Evolutionary conservation across 1,140 invertebrate species (phyloP).

Genomic region (Chironomus striatipennis): DNA sequence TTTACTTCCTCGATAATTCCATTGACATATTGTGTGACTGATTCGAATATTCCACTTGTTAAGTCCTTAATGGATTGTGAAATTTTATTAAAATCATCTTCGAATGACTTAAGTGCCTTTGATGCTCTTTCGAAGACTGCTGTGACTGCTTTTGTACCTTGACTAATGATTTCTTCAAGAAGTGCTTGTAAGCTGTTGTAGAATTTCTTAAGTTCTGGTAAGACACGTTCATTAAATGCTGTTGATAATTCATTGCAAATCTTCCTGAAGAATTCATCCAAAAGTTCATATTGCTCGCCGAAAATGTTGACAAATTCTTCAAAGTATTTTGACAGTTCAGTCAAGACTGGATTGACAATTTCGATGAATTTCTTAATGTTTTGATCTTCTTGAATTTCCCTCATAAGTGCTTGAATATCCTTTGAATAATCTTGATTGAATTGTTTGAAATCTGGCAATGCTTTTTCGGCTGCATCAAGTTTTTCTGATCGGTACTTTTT

Average conservation of each 20-base stretch:
- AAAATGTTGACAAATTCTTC: constrained; percentile 42
- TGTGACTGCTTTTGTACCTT: constrained; percentile 28
- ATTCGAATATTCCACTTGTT: constrained; percentile 45
- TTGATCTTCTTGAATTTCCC: constrained; percentile 57
- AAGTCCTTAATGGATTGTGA: constrained; percentile 45
- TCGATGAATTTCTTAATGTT: constrained; percentile 54
- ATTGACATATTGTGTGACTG: constrained; percentile 41
- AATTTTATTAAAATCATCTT: constrained; percentile 56
- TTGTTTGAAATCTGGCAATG: constrained; percentile 51
- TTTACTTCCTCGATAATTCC: constrained; percentile 43
- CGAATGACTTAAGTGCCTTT: constrained; percentile 41
- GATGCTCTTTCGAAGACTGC: constrained; percentile 30
- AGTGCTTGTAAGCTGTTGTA: constrained; percentile 37
- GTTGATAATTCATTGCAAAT: constrained; percentile 42
- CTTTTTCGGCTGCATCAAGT: constrained; percentile 45
- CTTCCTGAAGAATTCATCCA: constrained; percentile 43
- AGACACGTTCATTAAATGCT: constrained; percentile 31
- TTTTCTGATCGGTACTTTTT: constrained; percentile 38
- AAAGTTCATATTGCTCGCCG: constrained; percentile 41
- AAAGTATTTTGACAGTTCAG: constrained; percentile 41
- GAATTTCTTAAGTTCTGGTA: constrained; percentile 38
- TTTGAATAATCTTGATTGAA: constrained; percentile 47
- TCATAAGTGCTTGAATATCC: constrained; percentile 50
- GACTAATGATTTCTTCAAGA: constrained; percentile 30
- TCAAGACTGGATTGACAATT: constrained; percentile 34